A percentile compares a stretch with the other conserved stretches of the same genome.
Evolutionary conservation across 2,113 vertebrate genomes (phyloP).

Genomic region (Lamprologus ornatipinnis): DNA sequence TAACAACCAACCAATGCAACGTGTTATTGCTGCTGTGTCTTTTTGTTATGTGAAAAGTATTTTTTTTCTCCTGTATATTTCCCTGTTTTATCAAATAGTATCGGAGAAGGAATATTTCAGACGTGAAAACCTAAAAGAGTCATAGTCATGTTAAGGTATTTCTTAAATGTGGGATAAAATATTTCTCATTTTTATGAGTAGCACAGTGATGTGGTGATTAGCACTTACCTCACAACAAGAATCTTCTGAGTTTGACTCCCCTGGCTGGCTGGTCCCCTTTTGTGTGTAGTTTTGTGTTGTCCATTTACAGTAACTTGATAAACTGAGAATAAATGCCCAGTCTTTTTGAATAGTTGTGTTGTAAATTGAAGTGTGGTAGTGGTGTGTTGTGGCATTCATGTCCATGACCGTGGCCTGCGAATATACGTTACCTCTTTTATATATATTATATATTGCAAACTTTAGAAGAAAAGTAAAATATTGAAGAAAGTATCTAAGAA

Average conservation of each 20-base stretch:
- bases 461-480: not conserved
- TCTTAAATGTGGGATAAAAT: not conserved
- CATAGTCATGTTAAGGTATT: not conserved
- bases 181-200: not conserved
- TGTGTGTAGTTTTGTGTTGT: not conserved
- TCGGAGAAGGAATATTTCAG: not conserved
- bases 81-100: not conserved
- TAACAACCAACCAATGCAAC: not conserved
- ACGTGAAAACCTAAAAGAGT: not conserved
- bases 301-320: rapidly evolving
- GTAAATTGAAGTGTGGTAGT: not conserved
- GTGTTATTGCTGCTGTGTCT: not conserved
- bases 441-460: not conserved
- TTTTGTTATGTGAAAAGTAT: not conserved
- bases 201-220: not conserved
- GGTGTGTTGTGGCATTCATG: not conserved
- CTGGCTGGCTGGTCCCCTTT: not conserved
- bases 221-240: not conserved
- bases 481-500: not conserved
- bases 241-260: rapidly evolving
- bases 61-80: rapidly evolving
- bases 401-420: not conserved
- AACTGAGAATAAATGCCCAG: not conserved
- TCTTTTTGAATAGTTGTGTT: not conserved
- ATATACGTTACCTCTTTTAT: not conserved